Evolutionary conservation across 2,888 invertebrate species (phyloP), one percentile per base, ranked within the genome.

Genomic region (Yponomeuta cagnagella): DNA sequence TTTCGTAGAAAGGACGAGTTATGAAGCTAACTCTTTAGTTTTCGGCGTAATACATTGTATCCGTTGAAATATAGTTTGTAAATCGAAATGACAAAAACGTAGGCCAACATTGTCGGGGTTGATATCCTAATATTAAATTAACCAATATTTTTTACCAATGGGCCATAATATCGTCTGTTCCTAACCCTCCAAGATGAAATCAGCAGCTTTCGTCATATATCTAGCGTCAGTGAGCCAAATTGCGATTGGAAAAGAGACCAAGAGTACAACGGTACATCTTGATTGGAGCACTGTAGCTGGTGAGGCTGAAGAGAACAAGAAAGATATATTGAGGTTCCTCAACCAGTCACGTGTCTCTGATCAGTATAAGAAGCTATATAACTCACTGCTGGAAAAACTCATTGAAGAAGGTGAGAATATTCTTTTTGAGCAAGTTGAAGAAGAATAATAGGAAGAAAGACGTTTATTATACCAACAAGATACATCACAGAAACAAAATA

Each of bases 231-330:
- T 15, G 52, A 58, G 15, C 15, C 12, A 15, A 12, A 15, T 3
- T 2, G 15, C 5, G 15, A 58, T 3, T 58, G 52, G 52, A 3
- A 58, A 15, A 4, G 15, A 2, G 5, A 2, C 12, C 5, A 58
- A 12, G 52, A 58, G 52, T 58, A 58, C 12, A 58, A 58, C 52
- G 12, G 15, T 58, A 15, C 52, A 58, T 3, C 52, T 58, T 15
- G 90, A 91, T 75, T 91, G 89, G 71, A 78, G 87, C 0, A 74
- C 75, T 15, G 70, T 91, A 31, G 90, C 90, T 0, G 76, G 75
- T 0, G 84, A 89, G 68, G 89, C 88, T 0, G 91, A 91, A 71
- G 77, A 52, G 30, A 81, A 89, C 72, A 91, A 90, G 71, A 72
- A 77, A 10, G 79, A 90, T 63, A 82, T 91, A 48, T 76, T 91